These are phyloP conservation scores for Ichneumoninae sp. DNA, from an alignment of 2,888 invertebrate species.

Conservation along the genomic window DNA sequence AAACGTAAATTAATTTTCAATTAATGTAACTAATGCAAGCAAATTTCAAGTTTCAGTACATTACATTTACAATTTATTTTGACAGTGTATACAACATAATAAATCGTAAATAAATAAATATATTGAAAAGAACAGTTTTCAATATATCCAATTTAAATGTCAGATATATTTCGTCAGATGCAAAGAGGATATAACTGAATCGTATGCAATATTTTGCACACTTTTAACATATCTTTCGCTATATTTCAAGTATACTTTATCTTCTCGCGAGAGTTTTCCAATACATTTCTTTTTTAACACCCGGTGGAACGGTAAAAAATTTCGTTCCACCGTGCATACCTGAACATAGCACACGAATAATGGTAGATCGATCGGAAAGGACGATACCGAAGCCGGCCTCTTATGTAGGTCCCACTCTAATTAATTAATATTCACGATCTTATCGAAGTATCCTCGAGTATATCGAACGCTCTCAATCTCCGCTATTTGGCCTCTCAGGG, in stretches of 20 bases:
- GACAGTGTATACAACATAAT: too few species aligned
- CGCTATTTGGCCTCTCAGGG: slow-evolving; percentile 36
- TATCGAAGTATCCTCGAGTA: slow-evolving; percentile 59
- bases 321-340: background rate
- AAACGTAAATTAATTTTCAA: too few species aligned
- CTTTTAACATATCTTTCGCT: too few species aligned
- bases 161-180: background rate
- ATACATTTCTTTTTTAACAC: background rate
- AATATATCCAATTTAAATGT: background rate
- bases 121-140: background rate
- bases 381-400: background rate
- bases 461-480: slow-evolving; percentile 44
- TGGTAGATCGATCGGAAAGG: slow-evolving; percentile 13
- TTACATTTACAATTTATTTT: too few species aligned
- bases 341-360: background rate
- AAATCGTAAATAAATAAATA: too few species aligned
- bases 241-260: too few species aligned
- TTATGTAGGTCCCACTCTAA: slow-evolving; percentile 21
- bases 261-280: background rate
- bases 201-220: too few species aligned
- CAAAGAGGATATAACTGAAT: too few species aligned
- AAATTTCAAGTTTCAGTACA: too few species aligned
- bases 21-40: too few species aligned
- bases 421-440: slow-evolving; percentile 63
- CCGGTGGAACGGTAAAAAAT: background rate